Evolutionary conservation across 2,113 vertebrate genomes (phyloP), one percentile per base, ranked within the genome.

Genomic region (Recurvirostra avosetta): DNA sequence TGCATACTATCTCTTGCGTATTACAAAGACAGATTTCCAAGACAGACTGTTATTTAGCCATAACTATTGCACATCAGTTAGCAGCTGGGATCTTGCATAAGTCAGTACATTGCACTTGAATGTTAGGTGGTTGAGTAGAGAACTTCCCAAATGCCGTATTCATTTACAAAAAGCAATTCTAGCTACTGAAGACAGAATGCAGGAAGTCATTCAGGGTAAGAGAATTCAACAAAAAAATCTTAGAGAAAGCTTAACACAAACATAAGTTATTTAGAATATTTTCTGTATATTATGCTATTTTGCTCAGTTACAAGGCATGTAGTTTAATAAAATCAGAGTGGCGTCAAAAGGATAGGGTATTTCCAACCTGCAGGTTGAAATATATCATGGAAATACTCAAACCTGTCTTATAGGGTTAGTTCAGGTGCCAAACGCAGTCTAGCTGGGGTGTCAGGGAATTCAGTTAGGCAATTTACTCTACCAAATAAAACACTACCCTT

Each of bases 141-240:
- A 93, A 84, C n/a, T 93, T 72, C 74, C 75, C 38, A 94, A 73
- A 73, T 74, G 50, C n/a, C 4, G 0, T 21, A 21, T 20, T 23
- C 65, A 5, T 71, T 91, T 32, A 71, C n/a, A 62, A 49, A 96
- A 96, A 91, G 40, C 66, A 94, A 56, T 71, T 87, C 29, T 63
- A 72, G 70, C 58, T 91, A 68, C 68, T 53, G 83, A 91, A 84
- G 88, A 73, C 16, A 55, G 71, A 82, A n/a, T 67, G 34, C 73
- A 89, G 90, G 55, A 86, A 71, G 78, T 95, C 79, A 91, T 70
- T 83, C 79, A 55, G 47, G 25, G 71, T 41, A 93, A 89, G 87
- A 82, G 84, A 96, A 95, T 86, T 62, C n/a, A 65, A 76, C 38
- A 82, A 95, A 92, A 72, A 94, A 66, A 86, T 63, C 77, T 79